Percentiles rank a stretch among this genome's conserved stretches.
Conservation (phyloP, 2,113 vertebrate genomes). For the Paraplagusia blochii region DNA sequence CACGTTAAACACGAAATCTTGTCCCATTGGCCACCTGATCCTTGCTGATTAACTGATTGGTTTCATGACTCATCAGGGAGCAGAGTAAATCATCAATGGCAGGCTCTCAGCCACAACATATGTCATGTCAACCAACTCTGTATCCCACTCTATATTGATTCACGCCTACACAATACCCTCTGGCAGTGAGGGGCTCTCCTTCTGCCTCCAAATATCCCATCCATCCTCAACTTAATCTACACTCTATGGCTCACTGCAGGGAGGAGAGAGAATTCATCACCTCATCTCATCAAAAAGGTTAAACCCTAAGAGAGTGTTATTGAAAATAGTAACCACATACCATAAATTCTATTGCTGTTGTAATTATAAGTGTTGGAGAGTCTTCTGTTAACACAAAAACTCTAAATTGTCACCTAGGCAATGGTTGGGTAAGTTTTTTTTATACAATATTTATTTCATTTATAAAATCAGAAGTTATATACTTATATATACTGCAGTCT, state of each 20-base stretch:
- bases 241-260: not conserved
- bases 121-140: slow-evolving; percentile 52
- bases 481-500: too few species aligned
- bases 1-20: slow-evolving; percentile 25
- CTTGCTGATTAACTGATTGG: slow-evolving; percentile 28
- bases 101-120: slow-evolving; percentile 37
- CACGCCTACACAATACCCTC: slow-evolving; percentile 33
- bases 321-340: not conserved
- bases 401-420: too few species aligned
- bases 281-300: slow-evolving; percentile 7
- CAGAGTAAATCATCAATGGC: slow-evolving; percentile 39
- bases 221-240: slow-evolving; percentile 27
- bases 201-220: slow-evolving; percentile 20
- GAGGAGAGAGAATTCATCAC: slow-evolving; percentile 16
- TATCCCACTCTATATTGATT: slow-evolving; percentile 52
- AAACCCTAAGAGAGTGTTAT: slow-evolving; percentile 10
- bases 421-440: too few species aligned
- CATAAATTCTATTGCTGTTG: too few species aligned
- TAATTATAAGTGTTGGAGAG: too few species aligned
- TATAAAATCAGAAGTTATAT: too few species aligned
- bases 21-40: slow-evolving; percentile 58
- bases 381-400: too few species aligned
- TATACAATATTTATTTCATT: too few species aligned
- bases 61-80: slow-evolving; percentile 48
- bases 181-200: slow-evolving; percentile 18